These are phyloP conservation scores for Ceratina calcarata DNA, from an alignment of 1,140 invertebrate species.

Conservation along the genomic window DNA sequence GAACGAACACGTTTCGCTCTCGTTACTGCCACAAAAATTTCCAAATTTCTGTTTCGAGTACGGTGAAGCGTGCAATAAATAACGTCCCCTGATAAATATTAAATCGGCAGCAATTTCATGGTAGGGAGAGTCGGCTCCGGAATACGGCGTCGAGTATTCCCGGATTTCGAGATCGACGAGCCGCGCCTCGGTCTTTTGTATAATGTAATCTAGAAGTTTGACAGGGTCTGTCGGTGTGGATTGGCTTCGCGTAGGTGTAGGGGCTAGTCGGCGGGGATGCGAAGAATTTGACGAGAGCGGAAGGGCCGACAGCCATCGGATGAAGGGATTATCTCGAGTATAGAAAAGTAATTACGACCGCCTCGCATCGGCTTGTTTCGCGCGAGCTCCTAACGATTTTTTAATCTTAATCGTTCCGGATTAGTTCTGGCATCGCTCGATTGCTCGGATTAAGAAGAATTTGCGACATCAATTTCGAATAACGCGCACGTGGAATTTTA, in stretches of 20 bases:
- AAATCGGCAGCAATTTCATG: conserved; percentile 25
- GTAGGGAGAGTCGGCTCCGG: background rate
- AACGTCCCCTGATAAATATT: conserved; percentile 10
- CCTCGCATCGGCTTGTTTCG: background rate
- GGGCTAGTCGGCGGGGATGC: background rate
- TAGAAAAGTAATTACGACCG: conserved; percentile 34
- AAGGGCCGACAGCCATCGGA: background rate
- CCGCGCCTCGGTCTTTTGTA: conserved; percentile 62
- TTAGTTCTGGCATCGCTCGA: no score
- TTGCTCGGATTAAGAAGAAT: no score
- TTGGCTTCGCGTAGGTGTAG: conserved; percentile 12
- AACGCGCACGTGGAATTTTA: no score
- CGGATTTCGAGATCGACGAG: conserved; percentile 53
- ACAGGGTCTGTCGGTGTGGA: conserved; percentile 50
- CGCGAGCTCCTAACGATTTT: background rate
- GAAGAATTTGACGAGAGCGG: background rate
- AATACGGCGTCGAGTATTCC: conserved; percentile 25
- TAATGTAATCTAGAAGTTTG: conserved; percentile 68
- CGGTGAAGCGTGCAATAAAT: background rate
- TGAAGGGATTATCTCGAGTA: conserved; percentile 34
- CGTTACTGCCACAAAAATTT: background rate
- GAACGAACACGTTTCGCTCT: no score
- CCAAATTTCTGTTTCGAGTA: background rate
- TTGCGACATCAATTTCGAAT: no score
- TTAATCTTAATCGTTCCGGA: background rate